These are phyloP conservation scores for Habroteleia sp. DNA, from an alignment of 2,888 invertebrate genomes.

Conservation along the genomic window DNA sequence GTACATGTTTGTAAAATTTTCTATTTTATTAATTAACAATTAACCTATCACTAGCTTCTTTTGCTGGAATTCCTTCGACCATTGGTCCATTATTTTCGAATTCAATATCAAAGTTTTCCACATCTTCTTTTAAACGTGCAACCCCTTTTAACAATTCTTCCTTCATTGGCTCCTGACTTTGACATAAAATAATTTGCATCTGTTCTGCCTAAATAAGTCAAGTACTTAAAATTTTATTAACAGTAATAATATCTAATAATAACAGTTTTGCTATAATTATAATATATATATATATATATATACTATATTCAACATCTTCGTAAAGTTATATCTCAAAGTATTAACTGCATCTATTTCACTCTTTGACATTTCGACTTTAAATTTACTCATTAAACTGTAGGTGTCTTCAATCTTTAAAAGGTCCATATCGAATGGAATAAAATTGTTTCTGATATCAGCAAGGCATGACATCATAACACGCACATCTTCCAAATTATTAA, in stretches of 20 bases:
- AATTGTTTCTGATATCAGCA: slow-evolving; percentile 88
- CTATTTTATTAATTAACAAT: no score
- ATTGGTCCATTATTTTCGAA: slow-evolving; percentile 91
- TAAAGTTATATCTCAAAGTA: slow-evolving; percentile 89
- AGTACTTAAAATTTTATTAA: no score
- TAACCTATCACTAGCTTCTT: slow-evolving; percentile 92
- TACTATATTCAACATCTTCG: slow-evolving; percentile 88
- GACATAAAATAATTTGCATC: slow-evolving; percentile 87
- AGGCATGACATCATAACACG: slow-evolving; percentile 91
- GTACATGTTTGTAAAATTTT: no score
- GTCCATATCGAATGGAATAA: slow-evolving; percentile 90
- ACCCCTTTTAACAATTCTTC: slow-evolving; percentile 88
- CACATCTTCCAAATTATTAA: slow-evolving; percentile 90
- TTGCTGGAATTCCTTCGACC: slow-evolving; percentile 90
- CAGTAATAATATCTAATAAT: no score
- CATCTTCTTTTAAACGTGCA: slow-evolving; percentile 84
- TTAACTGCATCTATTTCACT: slow-evolving; percentile 91
- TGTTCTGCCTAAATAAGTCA: slow-evolving; percentile 83
- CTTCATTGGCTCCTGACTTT: slow-evolving; percentile 89
- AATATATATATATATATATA: slow-evolving; percentile 38
- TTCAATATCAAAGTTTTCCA: slow-evolving; percentile 86
- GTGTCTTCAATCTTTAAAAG: slow-evolving; percentile 90
- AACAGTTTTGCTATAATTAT: slow-evolving; percentile 1
- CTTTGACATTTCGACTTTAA: slow-evolving; percentile 86
- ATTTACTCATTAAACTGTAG: slow-evolving; percentile 87